Conservation (phyloP, 1,140 invertebrate species). For the Microplitis mediator region DNA sequence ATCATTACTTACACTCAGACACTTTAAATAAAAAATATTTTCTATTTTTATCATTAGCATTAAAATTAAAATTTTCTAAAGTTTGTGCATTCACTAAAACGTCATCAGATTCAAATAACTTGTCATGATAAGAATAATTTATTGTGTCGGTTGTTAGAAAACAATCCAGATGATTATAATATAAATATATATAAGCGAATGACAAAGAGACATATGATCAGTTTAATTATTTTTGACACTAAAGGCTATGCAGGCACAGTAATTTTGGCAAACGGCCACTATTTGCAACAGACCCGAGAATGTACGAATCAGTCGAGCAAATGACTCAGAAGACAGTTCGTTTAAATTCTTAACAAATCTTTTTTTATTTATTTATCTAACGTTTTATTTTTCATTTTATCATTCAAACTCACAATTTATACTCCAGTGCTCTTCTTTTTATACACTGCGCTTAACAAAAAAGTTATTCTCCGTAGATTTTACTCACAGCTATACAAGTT, state of each 20-base stretch:
- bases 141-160: neutral
- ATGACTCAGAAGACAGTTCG: slow-evolving; percentile 8
- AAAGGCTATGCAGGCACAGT: slow-evolving; percentile 18
- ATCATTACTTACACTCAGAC: too few species aligned
- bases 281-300: slow-evolving; percentile 21
- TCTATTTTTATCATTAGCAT: too few species aligned
- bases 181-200: neutral
- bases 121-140: too few species aligned
- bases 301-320: slow-evolving; percentile 15
- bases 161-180: too few species aligned
- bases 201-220: slow-evolving; percentile 1
- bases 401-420: neutral
- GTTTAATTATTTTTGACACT: slow-evolving; percentile 24
- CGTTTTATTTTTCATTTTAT: neutral
- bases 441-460: too few species aligned
- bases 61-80: too few species aligned
- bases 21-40: too few species aligned
- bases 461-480: too few species aligned
- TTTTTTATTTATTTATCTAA: neutral
- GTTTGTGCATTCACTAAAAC: too few species aligned
- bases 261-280: slow-evolving; percentile 23
- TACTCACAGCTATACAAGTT: too few species aligned
- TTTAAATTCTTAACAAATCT: neutral
- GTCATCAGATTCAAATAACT: too few species aligned
- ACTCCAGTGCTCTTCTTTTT: too few species aligned